A percentile compares a stretch with the other conserved stretches of the same genome.
Conservation (phyloP, 1,140 invertebrate species). For the Papilio xuthus region DNA sequence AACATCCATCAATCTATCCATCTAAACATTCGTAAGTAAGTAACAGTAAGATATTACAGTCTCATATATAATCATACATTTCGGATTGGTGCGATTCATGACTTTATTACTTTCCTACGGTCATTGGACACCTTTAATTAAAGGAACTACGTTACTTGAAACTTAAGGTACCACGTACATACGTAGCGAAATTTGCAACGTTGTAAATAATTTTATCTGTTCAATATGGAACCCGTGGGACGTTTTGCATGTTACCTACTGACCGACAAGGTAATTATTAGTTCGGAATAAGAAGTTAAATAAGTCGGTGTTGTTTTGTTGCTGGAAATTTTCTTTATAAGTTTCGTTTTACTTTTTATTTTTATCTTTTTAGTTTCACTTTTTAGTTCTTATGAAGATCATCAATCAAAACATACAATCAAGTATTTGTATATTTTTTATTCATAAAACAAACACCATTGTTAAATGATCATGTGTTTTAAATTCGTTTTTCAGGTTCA, state of each 20-base stretch:
- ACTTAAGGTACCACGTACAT: not conserved
- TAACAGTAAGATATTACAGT: no score
- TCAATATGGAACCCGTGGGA: not conserved
- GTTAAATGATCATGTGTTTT: not conserved
- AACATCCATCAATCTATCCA: no score
- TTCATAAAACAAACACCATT: no score
- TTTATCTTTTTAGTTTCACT: not conserved
- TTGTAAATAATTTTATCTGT: not conserved
- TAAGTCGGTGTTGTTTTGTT: not conserved
- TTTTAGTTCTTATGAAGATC: not conserved
- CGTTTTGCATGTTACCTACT: not conserved
- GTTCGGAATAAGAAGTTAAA: not conserved
- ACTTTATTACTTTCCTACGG: not conserved
- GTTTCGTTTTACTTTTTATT: not conserved
- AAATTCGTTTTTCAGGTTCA: slow-evolving; percentile 41
- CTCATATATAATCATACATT: no score
- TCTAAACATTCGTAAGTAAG: no score
- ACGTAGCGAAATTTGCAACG: not conserved
- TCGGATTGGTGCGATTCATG: not conserved
- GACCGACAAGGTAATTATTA: not conserved
- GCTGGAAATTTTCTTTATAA: not conserved
- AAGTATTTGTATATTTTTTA: no score
- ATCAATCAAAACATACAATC: not conserved
- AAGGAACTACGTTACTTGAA: not conserved
- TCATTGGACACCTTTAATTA: not conserved